These are phyloP conservation scores for Acanthornis magna DNA, from an alignment of 2,797 vertebrate species.

Conservation along the genomic window DNA sequence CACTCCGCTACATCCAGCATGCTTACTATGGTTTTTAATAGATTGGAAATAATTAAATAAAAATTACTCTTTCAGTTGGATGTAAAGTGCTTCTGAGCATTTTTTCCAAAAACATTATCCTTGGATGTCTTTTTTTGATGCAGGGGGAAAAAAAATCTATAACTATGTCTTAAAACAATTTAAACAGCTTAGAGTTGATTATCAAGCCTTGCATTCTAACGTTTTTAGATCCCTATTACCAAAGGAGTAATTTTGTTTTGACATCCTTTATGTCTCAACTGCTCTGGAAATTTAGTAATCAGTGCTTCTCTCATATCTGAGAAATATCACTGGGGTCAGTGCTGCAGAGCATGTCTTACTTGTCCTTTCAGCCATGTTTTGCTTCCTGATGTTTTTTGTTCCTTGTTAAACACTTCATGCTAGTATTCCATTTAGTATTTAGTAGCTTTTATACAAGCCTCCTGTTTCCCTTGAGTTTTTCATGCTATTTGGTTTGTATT, in stretches of 20 bases:
- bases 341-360: not conserved
- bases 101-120: not conserved
- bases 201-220: not conserved
- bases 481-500: too few relatives aligned
- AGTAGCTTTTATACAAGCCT: not conserved
- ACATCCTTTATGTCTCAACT: not conserved
- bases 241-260: not conserved
- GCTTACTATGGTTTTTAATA: not conserved
- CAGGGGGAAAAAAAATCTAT: not conserved
- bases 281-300: not conserved
- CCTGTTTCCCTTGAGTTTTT: not conserved
- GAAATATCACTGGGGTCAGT: not conserved
- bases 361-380: not conserved
- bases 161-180: not conserved
- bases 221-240: not conserved
- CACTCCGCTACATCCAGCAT: not conserved
- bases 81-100: not conserved
- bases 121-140: not conserved
- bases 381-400: not conserved
- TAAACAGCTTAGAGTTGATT: not conserved
- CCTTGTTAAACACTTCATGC: not conserved
- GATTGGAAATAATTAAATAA: not conserved
- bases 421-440: not conserved
- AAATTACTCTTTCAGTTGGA: not conserved
- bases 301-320: not conserved